Base-by-base conservation (phyloP, 1,140 invertebrate genomes). In the Plodia interpunctella region DNA sequence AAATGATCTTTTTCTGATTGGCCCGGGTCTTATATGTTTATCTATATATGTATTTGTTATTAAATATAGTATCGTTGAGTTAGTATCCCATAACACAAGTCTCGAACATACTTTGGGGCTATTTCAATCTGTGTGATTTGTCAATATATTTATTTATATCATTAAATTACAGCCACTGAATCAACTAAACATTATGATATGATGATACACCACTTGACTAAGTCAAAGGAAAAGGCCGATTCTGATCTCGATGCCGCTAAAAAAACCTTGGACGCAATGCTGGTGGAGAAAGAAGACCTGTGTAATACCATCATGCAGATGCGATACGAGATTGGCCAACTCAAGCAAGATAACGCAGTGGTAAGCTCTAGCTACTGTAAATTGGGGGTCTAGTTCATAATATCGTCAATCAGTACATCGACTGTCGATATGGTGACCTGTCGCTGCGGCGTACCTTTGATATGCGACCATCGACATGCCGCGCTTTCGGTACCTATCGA, bases 171-270 rank as follows among this genome's bases (percentile, higher is more conserved):
- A 82, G 79, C 72, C 3, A 71, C 72, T 55, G 13, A 69, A 32
- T 49, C 62, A 5, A 62, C 19, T 17, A 72, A 74, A 13, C 74
- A 82, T 44, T 67, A 77, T 11, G 67, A 55, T 5, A 70, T 77
- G 52, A 25, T 80, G 44, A 13, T 72, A 17, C 68, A 76, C 20
- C 57, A 70, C 49, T 69, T 73, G 38, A 59, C 57, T 0, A 44
- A 58, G 0, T 50, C 69, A 1, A 72, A 76, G 51, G 69, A 76
- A 38, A 70, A 76, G 21, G 49, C 61, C 4, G 75, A 76, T 0
- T 32, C 32, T 0, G 77, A 80, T 38, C 49, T 75, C 0, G 18
- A 17, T 0, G 65, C 70, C 0, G 50, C 59, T 9, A 58, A 30
- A 9, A 38, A 15, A 5, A 60, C 68, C 6, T 57, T 78, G 6